A percentile compares a stretch with the other conserved stretches of the same genome.
Evolutionary conservation across 2,113 vertebrate species (phyloP).

Genomic region (Poicephalus gulielmi): DNA sequence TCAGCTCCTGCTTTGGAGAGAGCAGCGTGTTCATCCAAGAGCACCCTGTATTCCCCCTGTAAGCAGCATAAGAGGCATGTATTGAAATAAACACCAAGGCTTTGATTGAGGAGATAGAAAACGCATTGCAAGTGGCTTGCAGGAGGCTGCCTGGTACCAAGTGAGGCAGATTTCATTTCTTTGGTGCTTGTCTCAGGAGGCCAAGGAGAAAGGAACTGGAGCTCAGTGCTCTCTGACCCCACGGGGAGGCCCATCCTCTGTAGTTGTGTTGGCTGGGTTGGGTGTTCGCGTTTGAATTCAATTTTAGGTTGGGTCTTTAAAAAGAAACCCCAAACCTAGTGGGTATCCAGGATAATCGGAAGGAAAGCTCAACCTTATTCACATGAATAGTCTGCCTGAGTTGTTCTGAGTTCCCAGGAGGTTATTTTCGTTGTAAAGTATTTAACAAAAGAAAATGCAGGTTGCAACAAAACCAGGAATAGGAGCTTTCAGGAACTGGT

Average conservation of each 20-base stretch:
- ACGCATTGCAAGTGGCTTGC: neutral
- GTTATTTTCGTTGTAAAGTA: neutral
- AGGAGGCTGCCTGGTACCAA: neutral
- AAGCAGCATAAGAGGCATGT: rapidly evolving
- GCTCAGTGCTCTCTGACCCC: rapidly evolving
- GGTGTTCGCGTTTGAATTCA: neutral
- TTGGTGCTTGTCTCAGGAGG: neutral
- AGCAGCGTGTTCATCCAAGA: neutral
- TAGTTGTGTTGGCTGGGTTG: rapidly evolving
- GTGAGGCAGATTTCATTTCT: neutral
- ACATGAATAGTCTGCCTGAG: neutral
- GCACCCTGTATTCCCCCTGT: neutral
- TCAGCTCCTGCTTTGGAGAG: neutral
- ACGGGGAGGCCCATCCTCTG: rapidly evolving
- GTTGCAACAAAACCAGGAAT: neutral
- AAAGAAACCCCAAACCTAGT: neutral
- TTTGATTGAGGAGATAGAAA: neutral
- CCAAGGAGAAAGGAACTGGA: neutral
- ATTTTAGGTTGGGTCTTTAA: neutral
- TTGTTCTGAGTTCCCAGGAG: neutral
- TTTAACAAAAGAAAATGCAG: neutral
- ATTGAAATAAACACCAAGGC: neutral
- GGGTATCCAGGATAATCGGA: neutral
- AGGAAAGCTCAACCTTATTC: neutral
- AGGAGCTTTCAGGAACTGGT: neutral